Conservation (phyloP, 64 coral and sea anemone species). For the Stichodactyla helianthus region DNA sequence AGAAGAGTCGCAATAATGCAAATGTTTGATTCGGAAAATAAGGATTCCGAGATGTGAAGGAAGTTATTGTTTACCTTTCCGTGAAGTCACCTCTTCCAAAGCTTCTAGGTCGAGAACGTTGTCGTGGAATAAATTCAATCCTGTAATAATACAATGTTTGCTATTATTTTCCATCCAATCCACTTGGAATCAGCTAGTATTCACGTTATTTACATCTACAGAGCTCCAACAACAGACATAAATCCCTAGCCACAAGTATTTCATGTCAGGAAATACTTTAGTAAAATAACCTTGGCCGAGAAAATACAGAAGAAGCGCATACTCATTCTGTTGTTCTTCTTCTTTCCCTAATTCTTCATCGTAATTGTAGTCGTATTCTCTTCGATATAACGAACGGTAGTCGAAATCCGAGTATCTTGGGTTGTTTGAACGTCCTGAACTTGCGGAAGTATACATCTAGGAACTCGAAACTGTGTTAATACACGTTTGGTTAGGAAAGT, state of each 20-base stretch:
- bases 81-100: background rate
- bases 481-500: background rate
- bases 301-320: background rate
- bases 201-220: background rate
- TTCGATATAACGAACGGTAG: background rate
- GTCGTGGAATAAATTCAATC: background rate
- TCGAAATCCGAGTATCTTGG: background rate
- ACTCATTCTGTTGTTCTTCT: background rate
- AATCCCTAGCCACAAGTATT: background rate
- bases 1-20: too few relatives aligned
- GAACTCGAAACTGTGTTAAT: background rate
- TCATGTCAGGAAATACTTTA: background rate
- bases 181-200: background rate
- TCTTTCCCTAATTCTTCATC: conserved; percentile 1
- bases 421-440: background rate
- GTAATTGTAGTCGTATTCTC: background rate
- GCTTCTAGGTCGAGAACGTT: background rate
- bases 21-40: background rate
- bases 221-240: background rate
- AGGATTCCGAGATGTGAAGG: background rate
- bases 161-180: background rate
- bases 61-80: background rate
- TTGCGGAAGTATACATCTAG: conserved; percentile 8
- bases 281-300: background rate
- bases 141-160: background rate